These are phyloP conservation scores for Octodon degus DNA, from an alignment of 2,113 vertebrate species.

Conservation along the genomic window DNA sequence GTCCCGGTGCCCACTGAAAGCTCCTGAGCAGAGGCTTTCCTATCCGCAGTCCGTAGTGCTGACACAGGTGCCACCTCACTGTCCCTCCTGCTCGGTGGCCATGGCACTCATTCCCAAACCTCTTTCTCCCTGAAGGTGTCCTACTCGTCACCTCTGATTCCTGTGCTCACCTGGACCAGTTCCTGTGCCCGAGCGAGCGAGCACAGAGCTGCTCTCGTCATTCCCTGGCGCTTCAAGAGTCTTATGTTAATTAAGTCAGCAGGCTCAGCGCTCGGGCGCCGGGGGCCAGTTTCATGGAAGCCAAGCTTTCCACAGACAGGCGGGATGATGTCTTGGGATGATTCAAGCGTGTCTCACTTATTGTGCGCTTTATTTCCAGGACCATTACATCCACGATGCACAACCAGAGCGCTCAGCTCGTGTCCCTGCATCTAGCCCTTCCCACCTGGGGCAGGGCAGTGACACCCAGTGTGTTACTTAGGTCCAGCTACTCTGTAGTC, in stretches of 20 bases:
- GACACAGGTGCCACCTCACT: neutral
- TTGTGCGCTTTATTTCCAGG: neutral
- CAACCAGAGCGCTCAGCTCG: neutral
- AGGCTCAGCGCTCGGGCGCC: neutral
- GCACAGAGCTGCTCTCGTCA: neutral
- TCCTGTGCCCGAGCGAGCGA: neutral
- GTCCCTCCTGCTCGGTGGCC: neutral
- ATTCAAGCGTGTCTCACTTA: neutral
- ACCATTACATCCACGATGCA: neutral
- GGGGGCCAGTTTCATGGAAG: neutral
- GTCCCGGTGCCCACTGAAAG: neutral
- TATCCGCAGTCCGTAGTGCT: neutral
- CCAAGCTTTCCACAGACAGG: neutral
- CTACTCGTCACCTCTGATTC: neutral
- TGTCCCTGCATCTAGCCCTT: neutral
- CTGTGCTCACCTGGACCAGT: neutral
- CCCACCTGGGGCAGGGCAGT: neutral
- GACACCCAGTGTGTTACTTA: neutral
- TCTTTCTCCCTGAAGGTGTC: neutral
- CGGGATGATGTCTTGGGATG: neutral
- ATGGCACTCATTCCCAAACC: neutral
- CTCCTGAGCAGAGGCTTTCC: neutral
- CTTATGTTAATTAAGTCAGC: neutral
- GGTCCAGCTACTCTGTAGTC: too few relatives aligned
- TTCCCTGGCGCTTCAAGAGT: neutral